These are phyloP conservation scores for Erebia epiphron DNA, from an alignment of 2,888 invertebrate species.

Conservation along the genomic window DNA sequence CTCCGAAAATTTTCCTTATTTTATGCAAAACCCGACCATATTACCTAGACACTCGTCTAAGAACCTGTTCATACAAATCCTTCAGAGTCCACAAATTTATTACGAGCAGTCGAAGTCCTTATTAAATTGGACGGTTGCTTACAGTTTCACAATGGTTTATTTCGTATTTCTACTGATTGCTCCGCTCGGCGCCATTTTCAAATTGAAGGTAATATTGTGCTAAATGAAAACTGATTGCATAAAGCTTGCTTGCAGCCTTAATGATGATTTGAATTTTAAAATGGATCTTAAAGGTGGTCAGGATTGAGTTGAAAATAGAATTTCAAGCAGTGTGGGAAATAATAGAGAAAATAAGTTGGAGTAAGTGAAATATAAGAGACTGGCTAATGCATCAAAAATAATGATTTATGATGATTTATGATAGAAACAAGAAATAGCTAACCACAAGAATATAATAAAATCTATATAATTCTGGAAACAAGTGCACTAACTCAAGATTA, in stretches of 20 bases:
- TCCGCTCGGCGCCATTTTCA: conserved; percentile 54
- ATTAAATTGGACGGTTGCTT: conserved; percentile 45
- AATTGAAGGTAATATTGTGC: conserved; percentile 56
- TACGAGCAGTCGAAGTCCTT: conserved; percentile 44
- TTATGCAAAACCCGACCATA: conserved; percentile 51
- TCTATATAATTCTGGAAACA: no score
- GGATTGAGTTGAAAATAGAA: conserved; percentile 32
- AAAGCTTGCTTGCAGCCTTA: conserved; percentile 41
- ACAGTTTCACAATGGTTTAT: conserved; percentile 58
- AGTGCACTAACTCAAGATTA: no score
- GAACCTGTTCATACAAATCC: conserved; percentile 13
- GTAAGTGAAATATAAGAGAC: conserved; percentile 40
- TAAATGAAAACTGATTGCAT: conserved; percentile 55
- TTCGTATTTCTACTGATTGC: conserved; percentile 61
- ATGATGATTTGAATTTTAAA: conserved; percentile 31
- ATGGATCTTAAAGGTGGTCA: conserved; percentile 30
- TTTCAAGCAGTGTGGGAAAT: conserved; percentile 29
- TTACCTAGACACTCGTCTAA: conserved; percentile 42
- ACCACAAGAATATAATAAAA: neutral
- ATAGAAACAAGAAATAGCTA: conserved; percentile 4
- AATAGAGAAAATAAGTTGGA: conserved; percentile 31
- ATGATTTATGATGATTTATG: conserved; percentile 46
- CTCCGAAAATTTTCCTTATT: conserved; percentile 61
- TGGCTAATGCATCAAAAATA: conserved; percentile 43
- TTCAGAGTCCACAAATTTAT: conserved; percentile 27